Base-by-base conservation (phyloP, 2,113 vertebrate genomes). In the Chloropsis hardwickii region DNA sequence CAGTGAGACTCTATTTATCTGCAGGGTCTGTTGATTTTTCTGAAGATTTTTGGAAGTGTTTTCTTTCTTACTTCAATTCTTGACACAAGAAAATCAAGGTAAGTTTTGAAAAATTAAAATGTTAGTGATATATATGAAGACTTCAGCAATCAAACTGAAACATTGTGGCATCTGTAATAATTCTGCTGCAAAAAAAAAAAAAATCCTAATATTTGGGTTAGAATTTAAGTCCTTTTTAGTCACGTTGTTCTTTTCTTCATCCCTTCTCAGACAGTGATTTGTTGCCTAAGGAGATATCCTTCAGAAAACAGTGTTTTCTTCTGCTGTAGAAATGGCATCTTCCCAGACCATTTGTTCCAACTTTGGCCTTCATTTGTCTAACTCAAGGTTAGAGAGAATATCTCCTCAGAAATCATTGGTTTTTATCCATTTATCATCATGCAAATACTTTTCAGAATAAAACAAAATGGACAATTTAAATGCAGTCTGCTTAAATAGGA, bases 401-500 rank as follows among this genome's bases (percentile, higher is more conserved):
- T 73, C 73, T 81, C 71, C 57, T 79, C 88, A 71, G 33, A 91
- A 96, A 91, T 88, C 11, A 42, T 79, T 86, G 60, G 33, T 87
- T 47, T 92, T 93, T 86, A 88, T 72, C 51, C 53, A 95, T 88
- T 81, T 66, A 81, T 89, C 67, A 76, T 69, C 19, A 74, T 74
- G 44, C 39, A 92, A 96, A 95, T 92, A 50, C 11, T 74, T 94
- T 62, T 69, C 58, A 88, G 42, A 88, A 87, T 87, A 95, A 95
- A 95, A 57, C 51, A 82, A 82, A 95, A 78, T 51, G 54, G 65
- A 88, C 89, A n/a, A 90, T 91, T 95, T 92, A 88, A 97, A 96
- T 96, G 50, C 33, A 74, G 48, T 53, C 64, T 92, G 39, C 53
- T 91, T 95, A 87, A 93, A 77, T 2, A 81, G 58, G 54, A 80